These are phyloP conservation scores for Narcine bancroftii DNA, from an alignment of 2,113 vertebrate genomes.

Conservation along the genomic window DNA sequence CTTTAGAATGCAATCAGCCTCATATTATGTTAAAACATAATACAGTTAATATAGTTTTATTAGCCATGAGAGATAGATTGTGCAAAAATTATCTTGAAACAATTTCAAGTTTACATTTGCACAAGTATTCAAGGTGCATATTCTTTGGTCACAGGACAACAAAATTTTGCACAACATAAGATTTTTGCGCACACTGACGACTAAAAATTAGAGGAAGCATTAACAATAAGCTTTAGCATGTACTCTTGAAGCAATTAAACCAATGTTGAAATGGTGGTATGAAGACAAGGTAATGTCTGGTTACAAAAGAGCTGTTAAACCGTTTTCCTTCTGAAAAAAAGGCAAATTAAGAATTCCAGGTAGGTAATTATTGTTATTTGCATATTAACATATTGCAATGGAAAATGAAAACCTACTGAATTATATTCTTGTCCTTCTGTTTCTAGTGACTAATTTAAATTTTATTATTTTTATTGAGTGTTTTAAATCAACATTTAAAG, in stretches of 20 bases:
- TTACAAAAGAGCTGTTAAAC: not conserved
- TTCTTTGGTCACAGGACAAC: too few species aligned
- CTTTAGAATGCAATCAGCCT: too few species aligned
- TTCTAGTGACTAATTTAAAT: not conserved
- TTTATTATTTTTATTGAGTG: not conserved
- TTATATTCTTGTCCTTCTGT: not conserved
- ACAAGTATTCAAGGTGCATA: too few species aligned
- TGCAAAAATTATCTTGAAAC: too few species aligned
- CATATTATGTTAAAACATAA: too few species aligned
- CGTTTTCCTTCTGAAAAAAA: not conserved
- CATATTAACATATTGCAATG: not conserved
- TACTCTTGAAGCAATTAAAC: not conserved
- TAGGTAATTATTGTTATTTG: not conserved
- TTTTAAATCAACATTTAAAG: not conserved
- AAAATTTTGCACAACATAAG: too few species aligned
- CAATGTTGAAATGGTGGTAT: not conserved
- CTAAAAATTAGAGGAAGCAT: too few species aligned
- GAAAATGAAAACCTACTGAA: not conserved
- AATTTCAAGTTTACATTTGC: too few species aligned
- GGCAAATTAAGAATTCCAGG: not conserved
- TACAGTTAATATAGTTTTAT: too few species aligned
- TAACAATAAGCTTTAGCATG: not conserved
- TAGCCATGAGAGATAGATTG: too few species aligned
- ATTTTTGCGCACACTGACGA: too few species aligned
- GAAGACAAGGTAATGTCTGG: not conserved